Base-by-base conservation (phyloP, 2,888 invertebrate species). In the Danaus chrysippus region DNA sequence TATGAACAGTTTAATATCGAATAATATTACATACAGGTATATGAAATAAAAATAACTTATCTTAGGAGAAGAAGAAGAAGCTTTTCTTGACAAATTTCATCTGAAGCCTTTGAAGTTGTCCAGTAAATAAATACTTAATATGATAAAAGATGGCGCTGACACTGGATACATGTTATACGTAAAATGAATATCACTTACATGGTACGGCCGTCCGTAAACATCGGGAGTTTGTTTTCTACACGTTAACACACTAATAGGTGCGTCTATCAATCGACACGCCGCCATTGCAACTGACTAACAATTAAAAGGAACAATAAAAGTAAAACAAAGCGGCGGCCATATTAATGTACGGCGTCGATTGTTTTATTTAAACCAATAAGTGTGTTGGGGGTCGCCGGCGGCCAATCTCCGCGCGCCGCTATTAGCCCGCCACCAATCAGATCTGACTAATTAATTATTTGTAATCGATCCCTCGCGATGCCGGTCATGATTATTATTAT, bases 281-380 rank as follows among this genome's bases (percentile, higher is more conserved):
- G 79, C 81, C 80, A 83, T 83, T 73, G 71, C 79, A 71, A 87
- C 87, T 86, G 81, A 61, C 58, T 56, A 54, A 58, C 54, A 64
- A 60, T 58, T 54, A 54, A 52, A 49, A 49, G 17, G n/a, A 49
- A 54, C 44, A 23, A 49, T 59, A 42, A 10, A 49, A 54, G 15
- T 42, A 62, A 68, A 67, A 68, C 68, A 66, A 69, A 63, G 61
- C 69, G 70, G 73, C 82, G 73, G 84, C 84, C 85, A 84, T 83
- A 75, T 81, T 85, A 79, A 71, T 71, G 67, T 71, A 69, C 70
- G 73, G 71, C 62, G 67, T 68, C 73, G 56, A 82, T 86, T 86
- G 86, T 86, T 81, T 81, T 73, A 70, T 70, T 65, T 63, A 70
- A 71, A 81, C 86, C 85, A 86, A 84, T 87, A 86, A 87, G 87